Base-by-base conservation (phyloP, 2,113 vertebrate genomes). In the Apistogramma diplotaenia region DNA sequence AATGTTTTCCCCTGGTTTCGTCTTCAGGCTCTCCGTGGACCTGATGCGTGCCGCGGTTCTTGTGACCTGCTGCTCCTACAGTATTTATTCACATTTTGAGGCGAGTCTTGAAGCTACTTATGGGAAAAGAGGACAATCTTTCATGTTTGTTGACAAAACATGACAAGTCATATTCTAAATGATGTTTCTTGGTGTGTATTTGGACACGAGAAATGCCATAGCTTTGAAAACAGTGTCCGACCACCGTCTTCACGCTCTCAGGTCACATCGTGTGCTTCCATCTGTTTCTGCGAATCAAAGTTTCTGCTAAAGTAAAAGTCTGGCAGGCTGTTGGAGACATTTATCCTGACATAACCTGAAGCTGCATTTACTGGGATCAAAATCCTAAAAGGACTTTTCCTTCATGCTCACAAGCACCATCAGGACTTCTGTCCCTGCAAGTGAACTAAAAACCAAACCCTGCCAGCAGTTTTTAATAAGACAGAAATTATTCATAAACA, bases 1-100 rank as follows among this genome's bases (percentile, higher is more conserved):
- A 53, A n/a, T 0, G 16, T 8, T 70, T n/a, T 3, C 59, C 23
- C 0, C 43, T 46, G 9, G 23, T 1, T 18, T 49, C 5, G 0
- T 21, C 59, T 61, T 7, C n/a, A 7, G 0, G 62, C 0, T 3
- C 49, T 19, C 49, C 19, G 8, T n/a, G 19, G 18, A 9, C 4
- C 49, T 1, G 37, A 46, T 3, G 2, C 37, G 37, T 5, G 8
- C 4, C 4, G 58, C 33, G 29, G 9, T n/a, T 27, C 1, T 0
- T 15, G 15, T 4, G 10, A 49, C 62, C 23, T 29, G 62, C 62
- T 29, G 46, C 25, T 49, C 15, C 15, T 0, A 27, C 1, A 6
- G 23, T 2, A 16, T 16, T 49, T 10, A 10, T 18, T 70, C 62
- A 8, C 1, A 46, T 49, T 49, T 49, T 5, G 23, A 70, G 62